Conservation (phyloP, 2,888 invertebrate species). For the Conops quadrifasciatus region DNA sequence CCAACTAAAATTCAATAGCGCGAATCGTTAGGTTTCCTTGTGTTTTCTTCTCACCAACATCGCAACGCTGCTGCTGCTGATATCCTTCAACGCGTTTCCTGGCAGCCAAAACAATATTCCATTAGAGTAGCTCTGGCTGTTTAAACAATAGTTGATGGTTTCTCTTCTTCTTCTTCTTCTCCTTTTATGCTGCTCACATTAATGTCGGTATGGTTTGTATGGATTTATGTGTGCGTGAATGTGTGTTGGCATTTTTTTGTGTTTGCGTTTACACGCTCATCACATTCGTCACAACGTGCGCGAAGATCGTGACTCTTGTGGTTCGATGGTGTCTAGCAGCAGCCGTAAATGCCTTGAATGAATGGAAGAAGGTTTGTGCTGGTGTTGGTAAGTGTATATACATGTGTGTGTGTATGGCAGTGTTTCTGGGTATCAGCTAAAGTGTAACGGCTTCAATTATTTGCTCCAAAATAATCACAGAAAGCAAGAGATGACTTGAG, state of each 20-base stretch:
- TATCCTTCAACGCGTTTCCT: slow-evolving; percentile 29
- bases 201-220: slow-evolving; percentile 26
- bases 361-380: slow-evolving; percentile 7
- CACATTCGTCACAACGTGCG: slow-evolving; percentile 30
- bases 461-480: slow-evolving; percentile 19
- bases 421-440: slow-evolving; percentile 16
- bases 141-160: slow-evolving; percentile 15
- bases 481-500: slow-evolving; percentile 8
- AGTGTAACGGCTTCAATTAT: slow-evolving; percentile 27
- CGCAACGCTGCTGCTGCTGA: background rate
- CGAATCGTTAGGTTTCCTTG: slow-evolving; percentile 26
- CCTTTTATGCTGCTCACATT: background rate
- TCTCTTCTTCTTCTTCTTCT: slow-evolving; percentile 10
- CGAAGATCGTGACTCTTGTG: slow-evolving; percentile 26
- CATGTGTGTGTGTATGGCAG: slow-evolving; percentile 11
- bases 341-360: slow-evolving; percentile 34
- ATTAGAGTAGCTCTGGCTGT: slow-evolving; percentile 29
- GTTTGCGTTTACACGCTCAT: slow-evolving; percentile 28
- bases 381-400: slow-evolving; percentile 25
- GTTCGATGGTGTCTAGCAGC: background rate
- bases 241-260: slow-evolving; percentile 21
- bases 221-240: slow-evolving; percentile 24
- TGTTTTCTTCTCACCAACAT: background rate
- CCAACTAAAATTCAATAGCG: no score
- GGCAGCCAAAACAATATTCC: slow-evolving; percentile 28